These are phyloP conservation scores for Palythoa grandis DNA, from an alignment of 92 coral and sea anemone genomes.

Conservation along the genomic window DNA sequence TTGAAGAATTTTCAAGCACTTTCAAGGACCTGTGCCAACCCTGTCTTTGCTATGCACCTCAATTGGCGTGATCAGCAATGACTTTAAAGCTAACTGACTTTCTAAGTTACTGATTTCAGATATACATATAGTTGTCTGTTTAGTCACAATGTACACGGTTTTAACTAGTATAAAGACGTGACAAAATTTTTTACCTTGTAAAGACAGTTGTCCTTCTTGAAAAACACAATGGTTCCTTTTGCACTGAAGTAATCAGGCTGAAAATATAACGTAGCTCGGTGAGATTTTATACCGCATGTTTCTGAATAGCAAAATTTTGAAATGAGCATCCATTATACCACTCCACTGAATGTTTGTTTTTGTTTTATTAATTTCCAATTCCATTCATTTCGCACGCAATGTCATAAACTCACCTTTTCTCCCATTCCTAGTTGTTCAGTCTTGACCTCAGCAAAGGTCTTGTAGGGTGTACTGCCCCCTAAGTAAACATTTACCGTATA, in stretches of 20 bases:
- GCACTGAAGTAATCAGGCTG: conserved; percentile 86
- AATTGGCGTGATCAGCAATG: no score
- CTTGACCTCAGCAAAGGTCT: conserved; percentile 77
- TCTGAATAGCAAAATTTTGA: no score
- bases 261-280: background rate
- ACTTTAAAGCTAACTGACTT: no score
- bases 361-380: no score
- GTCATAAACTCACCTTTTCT: conserved; percentile 67
- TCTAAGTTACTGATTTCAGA: background rate
- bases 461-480: conserved; percentile 66
- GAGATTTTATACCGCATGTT: no score
- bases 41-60: no score
- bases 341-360: no score
- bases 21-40: no score
- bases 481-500: background rate
- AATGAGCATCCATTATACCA: no score
- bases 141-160: background rate
- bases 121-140: background rate
- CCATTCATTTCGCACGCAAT: no score
- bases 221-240: conserved; percentile 69
- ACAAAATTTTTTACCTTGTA: conserved; percentile 73
- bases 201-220: conserved; percentile 88
- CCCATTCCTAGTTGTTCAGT: conserved; percentile 90
- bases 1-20: no score
- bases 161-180: background rate